Evolutionary conservation across 2,888 invertebrate species (phyloP).

Genomic region (Macrophya annulata): DNA sequence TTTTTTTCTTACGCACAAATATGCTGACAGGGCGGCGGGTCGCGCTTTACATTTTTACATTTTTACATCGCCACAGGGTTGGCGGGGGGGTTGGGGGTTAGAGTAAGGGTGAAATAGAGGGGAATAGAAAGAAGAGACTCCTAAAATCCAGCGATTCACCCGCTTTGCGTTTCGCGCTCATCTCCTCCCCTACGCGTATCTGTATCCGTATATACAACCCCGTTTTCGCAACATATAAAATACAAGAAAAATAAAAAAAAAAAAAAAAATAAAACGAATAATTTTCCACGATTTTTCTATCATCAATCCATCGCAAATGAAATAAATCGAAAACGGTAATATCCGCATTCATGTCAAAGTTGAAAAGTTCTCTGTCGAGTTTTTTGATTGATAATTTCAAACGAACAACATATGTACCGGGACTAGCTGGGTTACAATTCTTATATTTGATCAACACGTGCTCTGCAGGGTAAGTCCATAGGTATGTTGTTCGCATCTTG

Average conservation of each 20-base stretch:
- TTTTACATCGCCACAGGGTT: constrained; percentile 66
- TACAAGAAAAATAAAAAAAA: too few relatives aligned
- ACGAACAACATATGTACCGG: neutral
- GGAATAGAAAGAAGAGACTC: neutral
- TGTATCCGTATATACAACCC: neutral
- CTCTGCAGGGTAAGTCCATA: neutral
- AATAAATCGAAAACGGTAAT: too few relatives aligned
- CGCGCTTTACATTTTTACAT: constrained; percentile 76
- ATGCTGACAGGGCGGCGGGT: constrained; percentile 73
- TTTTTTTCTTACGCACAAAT: constrained; percentile 73
- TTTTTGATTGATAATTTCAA: neutral
- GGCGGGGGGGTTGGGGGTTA: neutral
- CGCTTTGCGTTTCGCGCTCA: constrained; percentile 11
- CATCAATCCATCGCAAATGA: too few relatives aligned
- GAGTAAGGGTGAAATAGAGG: neutral
- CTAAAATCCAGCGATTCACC: constrained; percentile 29
- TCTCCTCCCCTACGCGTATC: constrained; percentile 1
- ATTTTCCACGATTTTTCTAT: too few relatives aligned
- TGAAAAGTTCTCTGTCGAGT: neutral
- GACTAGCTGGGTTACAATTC: too few relatives aligned
- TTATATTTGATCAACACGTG: constrained; percentile 1
- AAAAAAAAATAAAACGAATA: too few relatives aligned
- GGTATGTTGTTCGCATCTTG: constrained; percentile 26
- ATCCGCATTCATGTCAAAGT: neutral
- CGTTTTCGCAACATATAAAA: neutral